Evolutionary conservation across 1,140 invertebrate species (phyloP).

Genomic region (Batillaria attramentaria): DNA sequence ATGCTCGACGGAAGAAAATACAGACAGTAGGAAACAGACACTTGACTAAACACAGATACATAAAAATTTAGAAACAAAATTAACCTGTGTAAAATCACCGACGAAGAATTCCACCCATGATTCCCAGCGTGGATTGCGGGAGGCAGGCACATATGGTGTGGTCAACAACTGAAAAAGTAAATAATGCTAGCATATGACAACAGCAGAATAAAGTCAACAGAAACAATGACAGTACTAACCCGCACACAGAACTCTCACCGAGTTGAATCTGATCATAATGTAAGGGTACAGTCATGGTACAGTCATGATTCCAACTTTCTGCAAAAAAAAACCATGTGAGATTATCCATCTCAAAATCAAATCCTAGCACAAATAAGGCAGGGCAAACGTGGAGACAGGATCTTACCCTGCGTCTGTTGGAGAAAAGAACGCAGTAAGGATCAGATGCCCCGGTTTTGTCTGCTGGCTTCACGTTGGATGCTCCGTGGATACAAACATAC

Average conservation of each 20-base stretch:
- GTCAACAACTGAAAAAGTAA: conserved; percentile 72
- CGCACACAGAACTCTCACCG: no score
- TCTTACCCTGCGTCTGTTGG: conserved; percentile 75
- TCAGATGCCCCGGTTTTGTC: conserved; percentile 73
- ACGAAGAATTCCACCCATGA: conserved; percentile 75
- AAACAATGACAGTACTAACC: no score
- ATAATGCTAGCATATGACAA: background rate
- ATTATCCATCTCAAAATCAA: no score
- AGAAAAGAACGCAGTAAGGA: conserved; percentile 76
- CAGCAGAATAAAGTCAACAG: background rate
- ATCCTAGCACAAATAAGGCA: no score
- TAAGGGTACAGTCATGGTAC: no score
- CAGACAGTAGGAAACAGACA: no score
- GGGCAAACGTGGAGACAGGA: no score
- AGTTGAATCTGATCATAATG: no score
- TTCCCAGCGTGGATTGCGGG: conserved; percentile 75
- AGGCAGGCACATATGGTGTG: conserved; percentile 74
- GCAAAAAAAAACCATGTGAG: no score
- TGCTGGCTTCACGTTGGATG: conserved; percentile 71
- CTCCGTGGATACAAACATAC: conserved; percentile 75
- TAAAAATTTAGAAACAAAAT: background rate
- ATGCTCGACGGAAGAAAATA: no score
- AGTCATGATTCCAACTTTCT: no score
- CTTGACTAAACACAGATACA: background rate
- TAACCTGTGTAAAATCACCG: conserved; percentile 73